A percentile compares a stretch with the other conserved stretches of the same genome.
Evolutionary conservation across 1,140 invertebrate species (phyloP).

Genomic region (Atta cephalotes): DNA sequence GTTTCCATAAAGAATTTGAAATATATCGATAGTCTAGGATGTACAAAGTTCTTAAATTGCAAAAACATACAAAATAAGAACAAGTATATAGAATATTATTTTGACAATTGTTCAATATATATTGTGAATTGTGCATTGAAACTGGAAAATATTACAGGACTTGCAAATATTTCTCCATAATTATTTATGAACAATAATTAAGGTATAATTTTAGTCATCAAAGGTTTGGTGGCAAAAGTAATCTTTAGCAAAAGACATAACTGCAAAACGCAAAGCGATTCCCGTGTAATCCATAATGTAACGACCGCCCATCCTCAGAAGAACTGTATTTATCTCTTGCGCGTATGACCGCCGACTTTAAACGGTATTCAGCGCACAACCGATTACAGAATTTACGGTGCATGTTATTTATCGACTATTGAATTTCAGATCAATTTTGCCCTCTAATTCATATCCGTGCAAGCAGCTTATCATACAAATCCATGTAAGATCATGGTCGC

Average conservation of each 20-base stretch:
- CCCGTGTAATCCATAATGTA: slow-evolving; percentile 28
- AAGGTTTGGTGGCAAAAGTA: neutral
- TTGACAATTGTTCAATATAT: neutral
- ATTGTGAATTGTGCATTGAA: neutral
- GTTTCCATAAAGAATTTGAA: neutral
- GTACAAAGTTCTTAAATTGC: neutral
- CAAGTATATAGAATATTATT: neutral
- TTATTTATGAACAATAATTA: slow-evolving; percentile 3
- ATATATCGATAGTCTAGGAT: neutral
- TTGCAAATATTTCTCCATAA: slow-evolving; percentile 4
- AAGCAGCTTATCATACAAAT: slow-evolving; percentile 80
- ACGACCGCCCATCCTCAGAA: slow-evolving; percentile 56
- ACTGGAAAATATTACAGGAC: neutral
- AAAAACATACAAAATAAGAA: neutral
- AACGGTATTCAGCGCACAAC: slow-evolving; percentile 72
- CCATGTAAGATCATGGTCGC: slow-evolving; percentile 74
- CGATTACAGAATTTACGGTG: slow-evolving; percentile 79
- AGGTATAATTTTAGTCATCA: neutral
- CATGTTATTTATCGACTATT: slow-evolving; percentile 82
- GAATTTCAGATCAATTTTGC: slow-evolving; percentile 81
- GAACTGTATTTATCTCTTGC: slow-evolving; percentile 67
- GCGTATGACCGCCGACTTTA: slow-evolving; percentile 54
- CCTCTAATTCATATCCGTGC: slow-evolving; percentile 80
- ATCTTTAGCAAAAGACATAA: slow-evolving; percentile 3
- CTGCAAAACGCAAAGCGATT: slow-evolving; percentile 66